A percentile compares a stretch with the other conserved stretches of the same genome.
These are phyloP conservation scores for Norana najaformis DNA, from an alignment of 2,888 invertebrate genomes.

Conservation along the genomic window DNA sequence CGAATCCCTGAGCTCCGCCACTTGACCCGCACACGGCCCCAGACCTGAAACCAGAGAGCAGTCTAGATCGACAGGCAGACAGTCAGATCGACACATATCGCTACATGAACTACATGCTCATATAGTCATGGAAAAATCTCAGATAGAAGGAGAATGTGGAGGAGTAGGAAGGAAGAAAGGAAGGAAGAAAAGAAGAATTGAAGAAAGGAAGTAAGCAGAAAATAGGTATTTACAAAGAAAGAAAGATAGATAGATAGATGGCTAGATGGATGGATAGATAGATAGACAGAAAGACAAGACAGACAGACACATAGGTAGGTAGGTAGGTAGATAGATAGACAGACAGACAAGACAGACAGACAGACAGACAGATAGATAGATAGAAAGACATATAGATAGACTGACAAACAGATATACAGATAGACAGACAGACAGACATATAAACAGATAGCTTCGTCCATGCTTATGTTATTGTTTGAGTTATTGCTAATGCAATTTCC, in stretches of 20 bases:
- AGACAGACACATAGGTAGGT: background rate
- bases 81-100: no score
- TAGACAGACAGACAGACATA: no score
- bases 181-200: no score
- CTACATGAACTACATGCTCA: background rate
- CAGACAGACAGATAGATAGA: background rate
- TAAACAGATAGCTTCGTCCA: no score
- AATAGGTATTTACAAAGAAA: no score
- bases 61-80: background rate
- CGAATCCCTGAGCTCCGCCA: background rate
- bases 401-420: background rate
- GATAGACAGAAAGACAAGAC: background rate
- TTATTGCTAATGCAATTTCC: no score
- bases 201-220: no score
- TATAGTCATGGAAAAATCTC: background rate
- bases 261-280: no score
- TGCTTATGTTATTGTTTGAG: no score
- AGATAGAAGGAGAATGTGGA: no score
- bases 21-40: background rate
- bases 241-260: no score
- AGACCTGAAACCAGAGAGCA: background rate
- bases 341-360: background rate
- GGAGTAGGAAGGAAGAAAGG: no score
- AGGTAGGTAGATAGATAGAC: background rate
- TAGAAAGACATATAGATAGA: background rate